Conservation (phyloP, 2,797 vertebrate species). For the Crenichthys baileyi region DNA sequence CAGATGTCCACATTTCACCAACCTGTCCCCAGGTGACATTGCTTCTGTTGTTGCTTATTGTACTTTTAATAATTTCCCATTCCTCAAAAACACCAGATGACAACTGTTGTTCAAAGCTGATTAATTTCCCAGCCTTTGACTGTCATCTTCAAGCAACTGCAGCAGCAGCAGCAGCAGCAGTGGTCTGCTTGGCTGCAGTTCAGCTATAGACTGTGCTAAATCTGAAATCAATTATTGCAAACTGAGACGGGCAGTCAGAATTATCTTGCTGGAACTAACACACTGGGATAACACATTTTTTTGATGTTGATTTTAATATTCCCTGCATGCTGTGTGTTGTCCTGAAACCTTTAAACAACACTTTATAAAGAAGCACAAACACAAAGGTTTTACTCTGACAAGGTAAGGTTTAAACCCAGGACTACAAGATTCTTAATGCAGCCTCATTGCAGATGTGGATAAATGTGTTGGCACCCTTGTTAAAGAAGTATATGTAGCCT, state of each 20-base stretch:
- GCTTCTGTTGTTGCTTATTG: neutral
- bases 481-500: neutral
- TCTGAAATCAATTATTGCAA: slow-evolving; percentile 21
- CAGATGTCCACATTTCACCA: slow-evolving; percentile 93
- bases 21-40: slow-evolving; percentile 86
- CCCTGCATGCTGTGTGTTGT: neutral
- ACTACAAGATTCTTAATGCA: neutral
- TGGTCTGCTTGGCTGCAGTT: slow-evolving; percentile 16
- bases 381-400: no score
- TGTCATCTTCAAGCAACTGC: neutral
- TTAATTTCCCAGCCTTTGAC: slow-evolving; percentile 14
- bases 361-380: no score
- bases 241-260: neutral
- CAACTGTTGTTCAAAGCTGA: neutral
- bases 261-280: neutral
- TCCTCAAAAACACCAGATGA: neutral
- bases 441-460: neutral
- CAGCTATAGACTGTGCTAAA: neutral
- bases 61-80: neutral
- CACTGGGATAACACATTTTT: neutral
- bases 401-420: no score
- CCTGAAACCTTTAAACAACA: neutral
- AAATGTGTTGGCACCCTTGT: neutral
- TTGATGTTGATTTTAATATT: neutral
- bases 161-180: neutral